phyloP scores from a whole-genome alignment of 2,888 invertebrate species.

The Tillus elongatus region DNA sequence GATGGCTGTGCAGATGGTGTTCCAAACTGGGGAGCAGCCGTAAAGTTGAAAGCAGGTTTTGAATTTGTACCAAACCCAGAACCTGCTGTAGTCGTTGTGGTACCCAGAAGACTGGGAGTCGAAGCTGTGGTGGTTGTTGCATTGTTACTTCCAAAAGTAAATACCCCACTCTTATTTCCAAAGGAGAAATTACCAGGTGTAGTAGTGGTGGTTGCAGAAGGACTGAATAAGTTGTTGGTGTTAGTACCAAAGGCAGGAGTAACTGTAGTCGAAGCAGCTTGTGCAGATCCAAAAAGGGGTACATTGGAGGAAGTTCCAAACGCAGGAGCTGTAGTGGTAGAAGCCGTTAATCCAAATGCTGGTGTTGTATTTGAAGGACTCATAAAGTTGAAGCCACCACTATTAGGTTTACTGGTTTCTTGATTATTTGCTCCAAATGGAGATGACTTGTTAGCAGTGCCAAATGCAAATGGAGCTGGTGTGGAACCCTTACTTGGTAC shows the following conservation, averaged over 20 bases:
- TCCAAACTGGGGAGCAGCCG: not conserved
- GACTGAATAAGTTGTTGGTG: not conserved
- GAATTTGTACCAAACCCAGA: not conserved
- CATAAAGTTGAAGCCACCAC: not conserved
- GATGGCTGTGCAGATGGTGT: not conserved
- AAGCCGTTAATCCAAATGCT: no score
- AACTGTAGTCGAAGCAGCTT: not conserved
- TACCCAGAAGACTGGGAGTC: not conserved
- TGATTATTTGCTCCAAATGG: constrained; percentile 3
- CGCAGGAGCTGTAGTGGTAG: constrained; percentile 3
- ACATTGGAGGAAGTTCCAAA: constrained; percentile 1
- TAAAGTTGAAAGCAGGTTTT: not conserved
- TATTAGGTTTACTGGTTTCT: not conserved
- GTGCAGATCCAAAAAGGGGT: not conserved
- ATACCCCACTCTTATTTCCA: not conserved
- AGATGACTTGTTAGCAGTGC: not conserved
- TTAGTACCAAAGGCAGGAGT: not conserved
- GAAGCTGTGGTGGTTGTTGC: not conserved
- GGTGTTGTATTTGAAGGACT: not conserved
- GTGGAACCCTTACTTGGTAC: not conserved
- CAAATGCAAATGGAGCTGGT: not conserved
- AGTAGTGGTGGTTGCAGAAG: not conserved
- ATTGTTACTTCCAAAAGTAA: not conserved
- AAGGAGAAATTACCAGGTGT: not conserved
- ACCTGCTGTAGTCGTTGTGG: not conserved